A percentile compares a stretch with the other conserved stretches of the same genome.
phyloP scores from a whole-genome alignment of 2,113 vertebrate genomes.

The Melanocharis versteri region DNA sequence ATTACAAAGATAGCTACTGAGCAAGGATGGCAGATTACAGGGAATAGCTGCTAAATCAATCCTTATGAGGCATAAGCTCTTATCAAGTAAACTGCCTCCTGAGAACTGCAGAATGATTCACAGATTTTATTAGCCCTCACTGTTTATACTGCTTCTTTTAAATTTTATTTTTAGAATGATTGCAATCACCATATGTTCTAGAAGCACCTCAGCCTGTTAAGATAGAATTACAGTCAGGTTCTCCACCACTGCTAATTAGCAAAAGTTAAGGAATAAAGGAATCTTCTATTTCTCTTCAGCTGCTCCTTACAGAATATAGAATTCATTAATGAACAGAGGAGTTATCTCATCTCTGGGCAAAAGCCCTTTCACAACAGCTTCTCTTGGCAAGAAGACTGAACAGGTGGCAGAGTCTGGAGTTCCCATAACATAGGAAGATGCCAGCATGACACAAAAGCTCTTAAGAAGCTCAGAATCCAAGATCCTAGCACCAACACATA shows the following conservation, averaged over 20 bases:
- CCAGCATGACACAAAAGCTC: slow-evolving; percentile 12
- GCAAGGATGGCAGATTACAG: background rate
- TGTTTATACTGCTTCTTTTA: accelerated
- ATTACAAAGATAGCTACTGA: background rate
- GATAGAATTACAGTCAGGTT: background rate
- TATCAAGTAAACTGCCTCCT: background rate
- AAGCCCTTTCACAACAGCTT: slow-evolving; percentile 15
- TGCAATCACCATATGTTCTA: background rate
- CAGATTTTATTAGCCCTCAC: background rate
- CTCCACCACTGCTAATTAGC: background rate
- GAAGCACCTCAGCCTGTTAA: background rate
- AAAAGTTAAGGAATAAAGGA: background rate
- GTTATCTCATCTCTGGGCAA: slow-evolving; percentile 6
- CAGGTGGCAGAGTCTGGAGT: slow-evolving; percentile 51
- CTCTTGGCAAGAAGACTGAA: slow-evolving; percentile 21
- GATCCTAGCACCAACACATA: slow-evolving; percentile 36
- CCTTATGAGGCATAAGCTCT: background rate
- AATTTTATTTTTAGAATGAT: background rate
- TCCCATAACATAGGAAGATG: slow-evolving; percentile 9
- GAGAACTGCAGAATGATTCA: background rate
- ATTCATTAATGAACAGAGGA: slow-evolving; percentile 38
- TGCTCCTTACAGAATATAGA: background rate
- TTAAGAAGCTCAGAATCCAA: slow-evolving; percentile 20
- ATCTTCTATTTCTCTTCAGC: background rate
- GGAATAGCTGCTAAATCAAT: background rate